Evolutionary conservation across 2,113 vertebrate genomes (phyloP), one percentile per base, ranked within the genome.

Genomic region (Rynchops niger): DNA sequence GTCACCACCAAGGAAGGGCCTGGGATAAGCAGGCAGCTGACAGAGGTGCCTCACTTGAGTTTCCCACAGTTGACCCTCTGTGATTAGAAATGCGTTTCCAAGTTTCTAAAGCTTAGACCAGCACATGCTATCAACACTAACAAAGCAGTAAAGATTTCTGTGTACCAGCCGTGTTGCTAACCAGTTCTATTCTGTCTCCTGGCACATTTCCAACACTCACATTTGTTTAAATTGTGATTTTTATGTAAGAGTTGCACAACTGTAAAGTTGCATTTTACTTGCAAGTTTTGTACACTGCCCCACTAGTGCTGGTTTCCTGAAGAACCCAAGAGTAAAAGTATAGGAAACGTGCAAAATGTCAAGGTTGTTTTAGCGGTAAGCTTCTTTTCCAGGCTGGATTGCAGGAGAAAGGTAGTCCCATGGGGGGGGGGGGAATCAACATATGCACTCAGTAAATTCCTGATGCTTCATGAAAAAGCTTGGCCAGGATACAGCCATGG

Each of bases 401-500:
- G 79, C n/a, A 84, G 79, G 69, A 89, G 78, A 95, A 96, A 95
- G 94, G 91, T 97, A 50, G 47, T 89, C 92, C 84, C 93, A 53
- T 0, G 4, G 40, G 38, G 38, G 38, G 38, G 38, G 38, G 38
- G 38, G 38, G 38, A 87, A 67, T 22, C 69, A 97, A 97, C 97
- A 95, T 91, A 92, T 87, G 87, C 76, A 89, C 82, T 97, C 76
- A 92, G 96, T 96, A 97, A 96, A 97, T 98, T 97, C 94, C 95
- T 97, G 93, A 92, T 95, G 86, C 67, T 90, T 95, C 91, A 8
- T 91, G 97, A 96, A 97, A 94, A 93, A 66, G 47, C 82, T 96
- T 97, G 98, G 95, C 96, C 72, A 81, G 58, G 78, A 87, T 93
- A 96, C 90, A 98, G 67, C 93, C 88, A 90, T 94, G 92, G 89